Evolutionary conservation across 1,140 invertebrate species (phyloP).

Genomic region (Tetragnatha versicolor): DNA sequence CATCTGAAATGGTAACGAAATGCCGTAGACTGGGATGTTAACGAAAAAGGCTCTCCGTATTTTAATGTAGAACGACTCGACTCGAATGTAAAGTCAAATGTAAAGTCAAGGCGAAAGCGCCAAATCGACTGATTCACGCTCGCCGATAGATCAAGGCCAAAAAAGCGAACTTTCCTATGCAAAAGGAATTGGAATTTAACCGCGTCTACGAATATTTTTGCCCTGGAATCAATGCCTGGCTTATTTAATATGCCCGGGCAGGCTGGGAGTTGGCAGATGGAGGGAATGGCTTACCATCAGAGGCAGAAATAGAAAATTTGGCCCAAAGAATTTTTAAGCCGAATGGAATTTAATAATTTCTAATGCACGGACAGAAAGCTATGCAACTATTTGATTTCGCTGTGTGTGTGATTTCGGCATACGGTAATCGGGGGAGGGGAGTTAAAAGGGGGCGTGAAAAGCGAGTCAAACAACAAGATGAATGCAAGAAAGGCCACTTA

Average conservation of each 20-base stretch:
- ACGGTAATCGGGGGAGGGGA: neutral
- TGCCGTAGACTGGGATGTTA: slow-evolving; percentile 40
- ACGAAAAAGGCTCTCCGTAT: slow-evolving; percentile 40
- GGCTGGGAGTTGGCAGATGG: slow-evolving; percentile 38
- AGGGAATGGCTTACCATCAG: slow-evolving; percentile 41
- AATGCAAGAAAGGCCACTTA: slow-evolving; percentile 1
- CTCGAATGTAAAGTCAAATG: slow-evolving; percentile 26
- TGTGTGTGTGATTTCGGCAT: slow-evolving; percentile 18
- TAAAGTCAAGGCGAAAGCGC: slow-evolving; percentile 39
- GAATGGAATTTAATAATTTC: slow-evolving; percentile 49
- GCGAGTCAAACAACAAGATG: slow-evolving; percentile 2
- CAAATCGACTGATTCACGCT: slow-evolving; percentile 52
- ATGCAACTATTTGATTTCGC: slow-evolving; percentile 27
- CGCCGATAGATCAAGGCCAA: slow-evolving; percentile 39
- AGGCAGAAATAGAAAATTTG: slow-evolving; percentile 39
- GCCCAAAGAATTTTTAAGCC: slow-evolving; percentile 29
- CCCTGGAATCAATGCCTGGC: slow-evolving; percentile 43
- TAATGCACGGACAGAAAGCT: slow-evolving; percentile 39
- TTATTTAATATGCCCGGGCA: slow-evolving; percentile 46
- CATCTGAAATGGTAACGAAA: slow-evolving; percentile 43
- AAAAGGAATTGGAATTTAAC: slow-evolving; percentile 53
- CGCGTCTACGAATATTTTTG: slow-evolving; percentile 51
- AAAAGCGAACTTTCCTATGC: slow-evolving; percentile 24
- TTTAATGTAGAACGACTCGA: slow-evolving; percentile 47
- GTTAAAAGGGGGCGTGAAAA: slow-evolving; percentile 6